phyloP scores from a whole-genome alignment of 2,888 invertebrate species.

The Tetanocera ferruginea region DNA sequence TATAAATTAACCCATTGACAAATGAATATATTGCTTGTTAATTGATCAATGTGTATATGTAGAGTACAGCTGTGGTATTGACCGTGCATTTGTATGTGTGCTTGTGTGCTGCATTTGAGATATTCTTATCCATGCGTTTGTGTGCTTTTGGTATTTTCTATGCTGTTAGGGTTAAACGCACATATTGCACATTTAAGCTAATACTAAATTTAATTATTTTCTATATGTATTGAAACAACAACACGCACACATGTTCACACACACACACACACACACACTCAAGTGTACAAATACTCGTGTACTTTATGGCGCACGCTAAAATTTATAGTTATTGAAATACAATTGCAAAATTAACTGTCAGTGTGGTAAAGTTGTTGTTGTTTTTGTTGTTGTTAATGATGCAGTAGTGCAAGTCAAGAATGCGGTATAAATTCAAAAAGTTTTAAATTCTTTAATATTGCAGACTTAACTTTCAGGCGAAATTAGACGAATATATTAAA shows the following conservation, averaged over 20 bases:
- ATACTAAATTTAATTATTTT: constrained; percentile 65
- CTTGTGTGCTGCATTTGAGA: background rate
- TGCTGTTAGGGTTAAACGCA: background rate
- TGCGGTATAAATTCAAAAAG: no score
- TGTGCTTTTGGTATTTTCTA: no score
- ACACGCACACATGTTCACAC: background rate
- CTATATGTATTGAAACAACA: constrained; percentile 48
- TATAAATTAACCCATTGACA: constrained; percentile 69
- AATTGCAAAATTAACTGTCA: constrained; percentile 69
- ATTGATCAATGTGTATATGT: constrained; percentile 69
- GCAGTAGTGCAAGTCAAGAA: no score
- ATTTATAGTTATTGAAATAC: constrained; percentile 68
- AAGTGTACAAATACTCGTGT: background rate
- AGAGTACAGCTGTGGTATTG: constrained; percentile 16
- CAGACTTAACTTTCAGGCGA: no score
- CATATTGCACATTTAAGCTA: constrained; percentile 45
- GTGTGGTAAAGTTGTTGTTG: constrained; percentile 49
- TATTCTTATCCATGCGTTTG: background rate
- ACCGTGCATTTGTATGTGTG: constrained; percentile 10
- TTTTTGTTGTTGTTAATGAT: background rate
- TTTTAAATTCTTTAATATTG: no score
- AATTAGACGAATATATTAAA: no score
- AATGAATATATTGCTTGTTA: constrained; percentile 70
- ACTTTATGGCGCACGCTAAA: constrained; percentile 59
- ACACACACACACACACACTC: constrained; percentile 4